Evolutionary conservation across 2,113 vertebrate genomes (phyloP), one percentile per base, ranked within the genome.

Genomic region (Toxotes chatareus): DNA sequence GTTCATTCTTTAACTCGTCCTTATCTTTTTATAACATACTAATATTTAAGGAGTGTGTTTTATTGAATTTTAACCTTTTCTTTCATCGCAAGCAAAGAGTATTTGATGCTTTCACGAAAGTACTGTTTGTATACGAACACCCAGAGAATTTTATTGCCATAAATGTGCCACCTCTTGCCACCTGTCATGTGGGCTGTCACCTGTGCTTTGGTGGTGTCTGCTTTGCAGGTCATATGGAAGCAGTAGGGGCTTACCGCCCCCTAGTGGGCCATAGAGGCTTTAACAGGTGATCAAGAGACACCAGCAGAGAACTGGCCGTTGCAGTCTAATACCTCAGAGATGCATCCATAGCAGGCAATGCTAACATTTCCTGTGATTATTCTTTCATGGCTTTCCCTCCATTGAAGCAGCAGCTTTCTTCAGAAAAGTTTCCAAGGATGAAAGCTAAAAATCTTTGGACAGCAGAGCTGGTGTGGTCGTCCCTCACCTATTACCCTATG

Each of bases 261-360:
- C 85, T 93, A 87, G 85, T 94, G 90, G 92, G 63, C 76, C 90
- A 88, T 88, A 94, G 88, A 89, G 92, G 91, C 90, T 85, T 66
- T 86, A 87, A 88, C 95, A 95, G 95, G 95, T 96, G 95, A 95
- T 88, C 84, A 79, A 77, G 86, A 91, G 91, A 84, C 56, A 86
- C 67, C 73, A 61, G 67, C 80, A 79, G 78, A 85, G 84, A 84
- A 27, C 14, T 59, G 71, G 44, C 7, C 14, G 10, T 62, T 81
- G 56, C 34, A 38, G 66, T 67, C 59, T 69, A 40, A 66, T 56
- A 76, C 47, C 73, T 75, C 38, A 63, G 49, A 83, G 64, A 89
- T 92, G 89, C 89, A 92, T 91, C 88, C 71, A 7, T 14, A 12
- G 12, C 1, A 56, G 85, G 64, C 73, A 76, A 72, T 38, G 23